Conservation (phyloP, 2,113 vertebrate species). For the Psephotus haematonotus region DNA sequence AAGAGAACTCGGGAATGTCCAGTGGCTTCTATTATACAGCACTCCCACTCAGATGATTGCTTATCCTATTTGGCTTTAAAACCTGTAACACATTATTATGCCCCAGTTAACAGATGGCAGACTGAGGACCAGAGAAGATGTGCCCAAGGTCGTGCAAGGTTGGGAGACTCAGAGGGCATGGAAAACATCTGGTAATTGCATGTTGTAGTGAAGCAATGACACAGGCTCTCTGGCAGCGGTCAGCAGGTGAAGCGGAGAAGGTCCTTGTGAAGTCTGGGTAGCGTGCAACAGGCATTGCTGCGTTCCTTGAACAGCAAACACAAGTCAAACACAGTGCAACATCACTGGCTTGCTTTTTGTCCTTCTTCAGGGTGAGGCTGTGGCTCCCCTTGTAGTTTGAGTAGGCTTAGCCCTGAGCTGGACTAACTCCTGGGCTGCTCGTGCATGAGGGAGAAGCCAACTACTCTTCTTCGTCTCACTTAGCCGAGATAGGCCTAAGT, state of each 20-base stretch:
- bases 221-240: background rate
- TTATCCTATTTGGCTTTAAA: constrained; percentile 58
- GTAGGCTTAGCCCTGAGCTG: background rate
- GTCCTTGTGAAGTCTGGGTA: background rate
- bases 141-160: constrained; percentile 32
- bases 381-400: background rate
- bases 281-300: accelerated
- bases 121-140: constrained; percentile 37
- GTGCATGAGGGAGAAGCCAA: background rate
- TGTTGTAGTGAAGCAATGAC: background rate
- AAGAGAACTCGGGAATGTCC: constrained; percentile 36
- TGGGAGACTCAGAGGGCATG: background rate
- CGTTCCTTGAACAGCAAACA: accelerated
- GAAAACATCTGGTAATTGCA: constrained; percentile 1
- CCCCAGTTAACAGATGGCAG: constrained; percentile 62
- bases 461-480: background rate
- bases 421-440: accelerated
- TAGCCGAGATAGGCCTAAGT: background rate
- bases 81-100: constrained; percentile 45
- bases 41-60: constrained; percentile 37
- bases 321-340: background rate
- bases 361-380: background rate
- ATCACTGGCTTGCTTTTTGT: background rate
- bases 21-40: background rate
- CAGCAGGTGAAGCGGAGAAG: background rate